These are phyloP conservation scores for Syngnathoides biaculeatus DNA, from an alignment of 2,113 vertebrate species.

Conservation along the genomic window DNA sequence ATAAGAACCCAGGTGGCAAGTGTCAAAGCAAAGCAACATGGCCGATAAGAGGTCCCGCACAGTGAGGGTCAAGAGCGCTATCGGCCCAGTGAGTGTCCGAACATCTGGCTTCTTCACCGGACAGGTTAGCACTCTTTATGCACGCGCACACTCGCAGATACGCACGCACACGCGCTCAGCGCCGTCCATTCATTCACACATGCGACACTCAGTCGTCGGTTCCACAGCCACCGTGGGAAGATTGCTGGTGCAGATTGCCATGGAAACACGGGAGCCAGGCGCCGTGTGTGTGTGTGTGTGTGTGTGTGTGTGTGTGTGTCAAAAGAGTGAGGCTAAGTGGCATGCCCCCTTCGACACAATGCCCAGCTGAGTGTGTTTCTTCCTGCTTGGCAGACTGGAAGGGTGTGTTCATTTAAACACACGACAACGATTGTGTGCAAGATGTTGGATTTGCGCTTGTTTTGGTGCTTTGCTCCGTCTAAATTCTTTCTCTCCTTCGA, in stretches of 20 bases:
- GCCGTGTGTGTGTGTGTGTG: conserved; percentile 53
- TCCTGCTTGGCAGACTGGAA: conserved; percentile 68
- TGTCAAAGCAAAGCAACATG: conserved; percentile 7
- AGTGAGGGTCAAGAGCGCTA: conserved; percentile 64
- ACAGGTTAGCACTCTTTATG: conserved; percentile 45
- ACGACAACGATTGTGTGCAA: conserved; percentile 38
- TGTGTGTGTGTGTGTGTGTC: conserved; percentile 4
- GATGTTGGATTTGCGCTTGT: conserved; percentile 27
- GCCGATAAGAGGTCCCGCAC: conserved; percentile 26
- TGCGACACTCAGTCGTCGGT: conserved; percentile 29
- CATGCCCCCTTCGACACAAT: conserved; percentile 65
- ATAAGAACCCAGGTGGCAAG: conserved; percentile 4
- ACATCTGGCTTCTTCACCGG: conserved; percentile 65
- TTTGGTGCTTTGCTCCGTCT: not conserved
- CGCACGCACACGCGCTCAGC: conserved; percentile 9
- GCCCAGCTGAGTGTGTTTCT: conserved; percentile 64
- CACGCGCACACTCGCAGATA: conserved; percentile 25
- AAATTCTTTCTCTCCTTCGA: not conserved
- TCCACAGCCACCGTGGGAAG: conserved; percentile 73
- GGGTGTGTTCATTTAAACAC: conserved; percentile 63
- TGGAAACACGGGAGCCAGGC: conserved; percentile 66
- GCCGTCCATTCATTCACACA: conserved; percentile 15
- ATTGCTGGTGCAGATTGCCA: conserved; percentile 60
- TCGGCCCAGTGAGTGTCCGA: conserved; percentile 68
- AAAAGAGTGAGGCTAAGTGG: conserved; percentile 51